Evolutionary conservation across 2,888 invertebrate species (phyloP), one percentile per base, ranked within the genome.

Genomic region (Calameuta pallipes): DNA sequence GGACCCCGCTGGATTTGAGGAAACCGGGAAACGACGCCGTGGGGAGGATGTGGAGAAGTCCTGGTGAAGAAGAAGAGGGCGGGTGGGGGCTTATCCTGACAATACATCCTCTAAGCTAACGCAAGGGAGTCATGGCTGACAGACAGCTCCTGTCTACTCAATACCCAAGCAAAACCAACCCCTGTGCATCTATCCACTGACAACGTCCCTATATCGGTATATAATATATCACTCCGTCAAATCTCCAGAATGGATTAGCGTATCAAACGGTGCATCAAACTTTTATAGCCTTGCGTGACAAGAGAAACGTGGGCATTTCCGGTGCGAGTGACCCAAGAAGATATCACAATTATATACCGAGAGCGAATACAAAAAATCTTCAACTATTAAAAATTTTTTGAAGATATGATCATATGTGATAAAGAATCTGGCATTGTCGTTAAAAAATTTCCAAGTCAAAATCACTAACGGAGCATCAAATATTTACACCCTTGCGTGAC

Each of bases 141-240:
- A 86, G 89, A 89, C 89, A 88, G 87, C 84, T 87, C 85, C 87
- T 87, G 88, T 88, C 88, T 88, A 86, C 85, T 85, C 84, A 85
- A 88, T 87, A 87, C 83, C 84, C 85, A 83, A 86, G 85, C 87
- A 85, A 88, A 87, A 85, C 79, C 85, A 75, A 76, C 80, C 81
- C 81, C 73, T 76, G 73, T 75, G 75, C 77, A 75, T 75, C 69
- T 76, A 68, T 74, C 69, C 69, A 77, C 74, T 41, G 74, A 69
- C 77, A 77, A 69, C 77, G 69, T 70, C 35, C 30, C 36, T 56
- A 56, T 56, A 56, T 56, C 56, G 56, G 23, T 56, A 56, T 56
- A 56, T 56, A 56, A 56, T 23, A 56, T 23, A 56, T 56, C 56
- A 9, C 56, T 23, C 23, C 23, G 56, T 56, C 0, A 56, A 56